phyloP scores from a whole-genome alignment of 1,140 invertebrate species.

The Nixonia krombeini region DNA sequence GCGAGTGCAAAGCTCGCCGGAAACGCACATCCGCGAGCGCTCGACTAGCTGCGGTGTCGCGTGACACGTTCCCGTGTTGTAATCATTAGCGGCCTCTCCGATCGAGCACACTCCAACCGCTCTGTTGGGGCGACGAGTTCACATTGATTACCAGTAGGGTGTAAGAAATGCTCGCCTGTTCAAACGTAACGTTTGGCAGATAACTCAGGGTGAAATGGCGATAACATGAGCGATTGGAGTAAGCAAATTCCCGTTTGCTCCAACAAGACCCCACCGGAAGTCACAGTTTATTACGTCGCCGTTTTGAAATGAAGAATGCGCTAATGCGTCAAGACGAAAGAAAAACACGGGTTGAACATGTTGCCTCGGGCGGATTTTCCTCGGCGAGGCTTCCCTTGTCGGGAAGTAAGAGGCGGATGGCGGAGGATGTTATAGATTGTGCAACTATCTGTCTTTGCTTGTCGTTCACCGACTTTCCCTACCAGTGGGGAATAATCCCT shows the following conservation, averaged over 20 bases:
- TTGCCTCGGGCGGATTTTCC: too few species aligned
- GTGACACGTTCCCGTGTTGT: conserved; percentile 4
- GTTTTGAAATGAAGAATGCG: background rate
- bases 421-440: too few species aligned
- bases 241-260: background rate
- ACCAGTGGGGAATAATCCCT: too few species aligned
- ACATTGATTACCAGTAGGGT: background rate
- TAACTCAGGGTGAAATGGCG: background rate
- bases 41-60: conserved; percentile 18
- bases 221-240: background rate
- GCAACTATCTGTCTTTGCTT: too few species aligned
- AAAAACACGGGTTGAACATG: too few species aligned
- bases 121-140: background rate
- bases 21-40: background rate
- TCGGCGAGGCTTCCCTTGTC: too few species aligned
- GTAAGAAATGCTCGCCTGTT: background rate
- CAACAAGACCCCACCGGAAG: too few species aligned
- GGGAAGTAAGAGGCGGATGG: too few species aligned
- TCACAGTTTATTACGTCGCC: too few species aligned
- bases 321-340: too few species aligned
- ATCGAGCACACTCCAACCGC: conserved; percentile 7
- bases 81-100: conserved; percentile 6
- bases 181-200: too few species aligned
- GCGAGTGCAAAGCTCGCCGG: conserved; percentile 5
- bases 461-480: too few species aligned